Base-by-base conservation (phyloP, 2,888 invertebrate genomes). In the Meloe dianella region DNA sequence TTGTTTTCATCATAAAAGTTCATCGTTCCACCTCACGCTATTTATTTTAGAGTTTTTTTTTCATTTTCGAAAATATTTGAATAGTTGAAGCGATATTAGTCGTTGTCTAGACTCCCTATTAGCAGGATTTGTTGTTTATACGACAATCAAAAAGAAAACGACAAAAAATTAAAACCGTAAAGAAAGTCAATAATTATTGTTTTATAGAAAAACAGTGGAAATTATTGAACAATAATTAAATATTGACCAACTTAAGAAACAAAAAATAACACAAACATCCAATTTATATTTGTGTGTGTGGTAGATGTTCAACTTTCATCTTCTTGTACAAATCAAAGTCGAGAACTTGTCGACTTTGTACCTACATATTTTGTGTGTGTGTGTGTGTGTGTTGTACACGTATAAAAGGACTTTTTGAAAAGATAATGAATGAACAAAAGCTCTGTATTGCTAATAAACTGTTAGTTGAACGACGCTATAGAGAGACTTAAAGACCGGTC, bases 361-460 rank as follows among this genome's bases (percentile, higher is more conserved):
- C 32, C 9, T 12, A 32, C 32, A 32, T 12, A 32, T n/a, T n/a
- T n/a, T n/a, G n/a, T n/a, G n/a, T n/a, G n/a, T n/a, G n/a, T n/a
- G n/a, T n/a, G n/a, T n/a, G n/a, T n/a, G n/a, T n/a, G n/a, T n/a
- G n/a, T n/a, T n/a, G n/a, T n/a, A 32, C 32, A 32, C 32, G 12
- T 32, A 12, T 32, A 1, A 7, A 30, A 30, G 12, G 12, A 38
- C n/a, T 38, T 12, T 38, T 38, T 5, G n/a, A 38, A n/a, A 20
- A 20, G 47, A 47, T 20, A 47, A 47, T 47, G 47, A 47, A 47
- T 47, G 47, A 47, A 47, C 47, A 47, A 47, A 47, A 47, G 47
- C 17, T 47, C n/a, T n/a, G 20, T 47, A 47, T 7, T 47, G 47
- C 47, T 47, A 47, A 47, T 47, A 47, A 47, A 9, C 20, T 14